phyloP scores from a whole-genome alignment of 1,140 invertebrate species.

The Brachionus paranguensis region DNA sequence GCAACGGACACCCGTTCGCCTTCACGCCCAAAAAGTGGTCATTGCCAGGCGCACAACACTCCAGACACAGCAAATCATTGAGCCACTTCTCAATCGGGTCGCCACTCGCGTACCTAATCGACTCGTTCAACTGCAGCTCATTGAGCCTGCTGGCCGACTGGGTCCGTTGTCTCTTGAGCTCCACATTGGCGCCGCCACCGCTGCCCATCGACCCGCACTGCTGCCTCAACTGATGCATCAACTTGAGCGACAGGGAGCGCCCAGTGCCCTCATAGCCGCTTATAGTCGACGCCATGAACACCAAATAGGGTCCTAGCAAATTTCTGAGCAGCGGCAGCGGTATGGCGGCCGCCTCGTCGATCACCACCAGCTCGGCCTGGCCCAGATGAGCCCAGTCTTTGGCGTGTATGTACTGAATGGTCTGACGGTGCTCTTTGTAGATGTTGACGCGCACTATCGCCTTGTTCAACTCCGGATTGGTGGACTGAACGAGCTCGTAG shows the following conservation, averaged over 20 bases:
- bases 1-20: slow-evolving; percentile 73
- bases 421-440: slow-evolving; percentile 82
- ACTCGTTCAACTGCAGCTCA: slow-evolving; percentile 70
- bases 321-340: slow-evolving; percentile 85
- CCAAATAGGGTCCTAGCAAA: slow-evolving; percentile 67
- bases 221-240: slow-evolving; percentile 77
- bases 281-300: slow-evolving; percentile 93
- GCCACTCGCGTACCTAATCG: slow-evolving; percentile 81
- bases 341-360: slow-evolving; percentile 98
- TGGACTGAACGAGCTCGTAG: slow-evolving; percentile 89
- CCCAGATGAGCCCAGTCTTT: slow-evolving; percentile 68
- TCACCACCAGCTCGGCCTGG: slow-evolving; percentile 87
- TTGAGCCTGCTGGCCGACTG: no score
- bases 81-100: slow-evolving; percentile 89
- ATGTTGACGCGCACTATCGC: slow-evolving; percentile 88
- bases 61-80: slow-evolving; percentile 81
- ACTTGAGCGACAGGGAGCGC: slow-evolving; percentile 84
- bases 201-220: slow-evolving; percentile 58
- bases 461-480: slow-evolving; percentile 93
- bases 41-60: slow-evolving; percentile 58
- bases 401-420: slow-evolving; percentile 93
- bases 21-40: slow-evolving; percentile 47
- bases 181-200: slow-evolving; percentile 37
- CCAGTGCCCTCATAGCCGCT: slow-evolving; percentile 99
- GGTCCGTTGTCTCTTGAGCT: slow-evolving; percentile 43